Base-by-base conservation (phyloP, 2,888 invertebrate genomes). In the Flexamia atlantica region DNA sequence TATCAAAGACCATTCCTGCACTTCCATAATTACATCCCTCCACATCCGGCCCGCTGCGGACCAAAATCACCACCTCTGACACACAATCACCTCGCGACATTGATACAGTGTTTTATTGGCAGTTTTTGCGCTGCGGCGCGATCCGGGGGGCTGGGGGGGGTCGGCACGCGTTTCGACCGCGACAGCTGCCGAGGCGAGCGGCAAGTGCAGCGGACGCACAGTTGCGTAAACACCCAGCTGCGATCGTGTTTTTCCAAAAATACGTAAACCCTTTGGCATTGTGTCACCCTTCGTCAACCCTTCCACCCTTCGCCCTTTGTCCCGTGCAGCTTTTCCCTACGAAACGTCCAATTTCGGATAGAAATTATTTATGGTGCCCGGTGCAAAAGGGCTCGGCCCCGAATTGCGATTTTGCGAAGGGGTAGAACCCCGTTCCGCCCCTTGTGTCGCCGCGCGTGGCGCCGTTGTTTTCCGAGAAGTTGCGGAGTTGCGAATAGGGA, bases 211-310 rank as follows among this genome's bases (percentile, higher is more conserved):
- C 64, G n/a, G 64, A 10, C 28, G 12, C 64, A 28, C 64, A 25
- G 64, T 64, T 64, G 64, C 64, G 64, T 28, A 64, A 64, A 64
- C 64, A 64, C 64, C 50, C 76, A 28, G 76, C 46, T 28, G 40
- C n/a, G 32, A 1, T n/a, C 25, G 40, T 81, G 57, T 79, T 86
- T n/a, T 86, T 86, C 86, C 86, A 85, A 32, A 86, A 85, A 82
- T 82, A 64, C 74, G 86, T 82, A 79, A 83, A 85, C 81, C 82
- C 83, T 84, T 70, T 83, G 74, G 57, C 64, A 79, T 83, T 83
- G 76, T 83, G 83, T 79, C 76, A 83, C 74, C 72, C 82, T 76
- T 3, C 28, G n/a, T 23, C 12, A 17, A n/a, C 79, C 57, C 36
- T 42, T 74, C 42, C 5, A 74, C 14, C 28, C 28, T 50, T 46